Conservation (phyloP, 1,140 invertebrate species). For the Ips typographus region DNA sequence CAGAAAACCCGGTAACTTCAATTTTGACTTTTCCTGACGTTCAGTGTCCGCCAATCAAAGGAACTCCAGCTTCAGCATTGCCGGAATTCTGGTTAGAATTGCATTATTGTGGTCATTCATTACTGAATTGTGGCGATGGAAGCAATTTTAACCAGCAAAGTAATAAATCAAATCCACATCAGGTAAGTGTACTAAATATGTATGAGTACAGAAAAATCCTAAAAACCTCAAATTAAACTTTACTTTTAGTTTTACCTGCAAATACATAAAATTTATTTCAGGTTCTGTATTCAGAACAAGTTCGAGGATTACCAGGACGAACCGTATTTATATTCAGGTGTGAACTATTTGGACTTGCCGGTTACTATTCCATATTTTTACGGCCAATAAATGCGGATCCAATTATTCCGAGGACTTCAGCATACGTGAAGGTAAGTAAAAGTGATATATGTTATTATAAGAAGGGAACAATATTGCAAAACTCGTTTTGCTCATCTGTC, state of each 20-base stretch:
- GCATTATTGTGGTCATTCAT: constrained; percentile 69
- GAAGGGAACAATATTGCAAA: not conserved
- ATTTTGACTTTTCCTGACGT: constrained; percentile 71
- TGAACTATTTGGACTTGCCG: constrained; percentile 75
- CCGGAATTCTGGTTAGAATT: constrained; percentile 74
- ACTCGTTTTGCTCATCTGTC: too few relatives aligned
- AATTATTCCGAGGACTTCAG: constrained; percentile 61
- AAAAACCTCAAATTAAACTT: too few relatives aligned
- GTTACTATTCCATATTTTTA: constrained; percentile 70
- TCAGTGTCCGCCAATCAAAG: constrained; percentile 60
- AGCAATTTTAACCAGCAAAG: constrained; percentile 23
- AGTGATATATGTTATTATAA: not conserved
- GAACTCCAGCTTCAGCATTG: constrained; percentile 58
- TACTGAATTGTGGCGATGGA: constrained; percentile 46
- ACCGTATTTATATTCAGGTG: constrained; percentile 67
- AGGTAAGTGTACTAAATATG: constrained; percentile 33
- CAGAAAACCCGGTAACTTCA: constrained; percentile 67
- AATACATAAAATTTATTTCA: constrained; percentile 40
- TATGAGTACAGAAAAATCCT: not conserved
- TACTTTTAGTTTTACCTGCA: not conserved
- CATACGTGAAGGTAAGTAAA: constrained; percentile 63
- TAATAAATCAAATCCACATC: constrained; percentile 35
- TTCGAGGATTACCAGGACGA: constrained; percentile 67
- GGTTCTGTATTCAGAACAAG: constrained; percentile 67
- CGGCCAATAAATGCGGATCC: constrained; percentile 59